Evolutionary conservation across 30 jellyfish, hydroid and myxozoan species (phyloP).

Genomic region (Aurelia sp.): DNA sequence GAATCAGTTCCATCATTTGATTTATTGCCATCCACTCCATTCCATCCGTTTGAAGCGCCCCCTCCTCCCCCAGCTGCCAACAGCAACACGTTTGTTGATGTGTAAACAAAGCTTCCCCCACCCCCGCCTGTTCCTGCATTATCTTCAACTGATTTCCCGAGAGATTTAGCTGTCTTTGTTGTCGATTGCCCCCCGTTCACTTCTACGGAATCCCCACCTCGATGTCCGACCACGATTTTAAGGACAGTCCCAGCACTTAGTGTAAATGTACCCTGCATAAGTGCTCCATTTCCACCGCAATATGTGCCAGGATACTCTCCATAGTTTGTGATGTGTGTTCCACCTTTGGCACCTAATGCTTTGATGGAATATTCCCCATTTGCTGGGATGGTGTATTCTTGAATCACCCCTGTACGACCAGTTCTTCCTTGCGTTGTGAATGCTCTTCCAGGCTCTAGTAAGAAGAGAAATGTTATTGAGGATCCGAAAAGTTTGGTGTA

Average conservation of each 20-base stretch:
- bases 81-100: slow-evolving; percentile 20
- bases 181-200: slow-evolving; percentile 48
- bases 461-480: not conserved
- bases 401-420: slow-evolving; percentile 44
- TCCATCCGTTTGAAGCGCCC: slow-evolving; percentile 68
- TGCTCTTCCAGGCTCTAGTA: not conserved
- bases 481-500: no score
- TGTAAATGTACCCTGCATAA: slow-evolving; percentile 40
- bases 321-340: slow-evolving; percentile 39
- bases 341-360: slow-evolving; percentile 73
- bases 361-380: slow-evolving; percentile 27
- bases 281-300: slow-evolving; percentile 60
- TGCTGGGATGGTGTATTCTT: slow-evolving; percentile 47
- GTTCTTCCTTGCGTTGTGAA: slow-evolving; percentile 36
- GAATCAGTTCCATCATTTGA: slow-evolving; percentile 33
- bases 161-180: slow-evolving; percentile 47
- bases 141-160: slow-evolving; percentile 43
- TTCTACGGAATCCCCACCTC: slow-evolving; percentile 67
- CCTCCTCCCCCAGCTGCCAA: slow-evolving; percentile 73
- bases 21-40: slow-evolving; percentile 45
- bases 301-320: slow-evolving; percentile 42
- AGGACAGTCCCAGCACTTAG: slow-evolving; percentile 40
- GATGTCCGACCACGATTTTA: slow-evolving; percentile 56
- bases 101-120: slow-evolving; percentile 60
- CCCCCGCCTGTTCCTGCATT: slow-evolving; percentile 76